Base-by-base conservation (phyloP, 2,113 vertebrate genomes). In the Cyprinodon variegatus region DNA sequence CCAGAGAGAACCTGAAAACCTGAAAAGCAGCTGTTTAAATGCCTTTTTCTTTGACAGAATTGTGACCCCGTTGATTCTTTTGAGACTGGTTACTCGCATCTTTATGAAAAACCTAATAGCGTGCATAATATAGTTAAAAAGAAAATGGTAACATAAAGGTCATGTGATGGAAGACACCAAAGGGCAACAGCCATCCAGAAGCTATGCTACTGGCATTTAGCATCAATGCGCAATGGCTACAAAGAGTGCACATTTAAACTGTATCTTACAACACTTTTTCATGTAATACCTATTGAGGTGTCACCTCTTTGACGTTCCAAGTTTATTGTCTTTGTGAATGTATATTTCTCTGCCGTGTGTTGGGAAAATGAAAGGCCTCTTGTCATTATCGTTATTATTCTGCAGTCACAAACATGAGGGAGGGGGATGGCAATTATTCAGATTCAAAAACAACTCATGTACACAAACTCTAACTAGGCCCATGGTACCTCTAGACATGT, bases 51-150 rank as follows among this genome's bases (percentile, higher is more conserved):
- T 45, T 6, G 20, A 66, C 46, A 41, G 65, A 20, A 36, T 77
- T 86, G 91, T 93, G 89, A 89, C 66, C 78, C 84, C 88, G 92
- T 90, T 91, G 91, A 79, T 89, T 80, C 79, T 66, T 74, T 61
- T 7, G 14, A 85, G 82, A 86, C 85, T 88, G 71, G 83, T 84
- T 83, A 79, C 76, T 72, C 83, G 78, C 77, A 68, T 60, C 50
- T 83, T 65, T 64, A 59, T 77, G 72, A 79, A 65, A 76, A 74
- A 83, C 61, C 74, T 38, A 68, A 87, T 85, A 84, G 83, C 65
- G 40, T 78, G 59, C 65, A 80, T 83, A 74, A 82, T 80, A 86
- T 85, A 81, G 76, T 79, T 78, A 67, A 41, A 76, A 72, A 73
- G 50, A 75, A 86, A 71, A 84, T 6, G 11, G 48, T 9, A 78